Base-by-base conservation (phyloP, 2,113 vertebrate species). In the Pipra filicauda region DNA sequence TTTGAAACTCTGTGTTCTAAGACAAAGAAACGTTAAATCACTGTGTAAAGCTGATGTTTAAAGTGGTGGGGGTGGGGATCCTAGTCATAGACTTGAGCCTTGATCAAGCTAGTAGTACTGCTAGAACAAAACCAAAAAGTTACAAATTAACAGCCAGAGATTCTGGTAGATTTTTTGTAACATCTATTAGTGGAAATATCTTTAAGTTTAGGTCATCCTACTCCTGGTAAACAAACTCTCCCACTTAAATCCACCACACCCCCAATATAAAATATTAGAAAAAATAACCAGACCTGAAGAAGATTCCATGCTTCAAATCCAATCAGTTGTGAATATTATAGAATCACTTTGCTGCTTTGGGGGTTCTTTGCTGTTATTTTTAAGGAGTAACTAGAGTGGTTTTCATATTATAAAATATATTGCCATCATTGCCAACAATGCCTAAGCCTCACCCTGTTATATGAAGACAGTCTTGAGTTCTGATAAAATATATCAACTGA, bases 21-120 rank as follows among this genome's bases (percentile, higher is more conserved):
- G 52, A 39, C 4, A 84, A 18, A 48, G 16, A 81, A 77, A 43
- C 33, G 1, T 64, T 86, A 80, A 88, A 89, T 37, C 31, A 54
- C 41, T 41, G 27, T 54, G n/a, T 51, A 37, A 90, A 83, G 12
- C 9, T 41, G 33, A 75, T 31, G 23, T 73, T 91, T 66, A 44
- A 58, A 73, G 58, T 0, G 6, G 1, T 8, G 30, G 5, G 7
- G 4, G 24, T 54, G 2, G 35, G 13, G 43, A 70, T 54, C 26
- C 7, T 35, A 70, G 22, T 67, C 31, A 26, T 19, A 13, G 2
- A 24, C 19, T 30, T 44, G n/a, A 70, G 18, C 43, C 51, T 69
- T 55, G 16, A 46, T 59, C 21, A 74, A 74, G 64, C 22, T 26
- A 74, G 30, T 51, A 43, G 9, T 3, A 22, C 11, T 64, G 4